A percentile compares a stretch with the other conserved stretches of the same genome.
phyloP scores from a whole-genome alignment of 92 coral and sea anemone genomes.

The Porites lobata region DNA sequence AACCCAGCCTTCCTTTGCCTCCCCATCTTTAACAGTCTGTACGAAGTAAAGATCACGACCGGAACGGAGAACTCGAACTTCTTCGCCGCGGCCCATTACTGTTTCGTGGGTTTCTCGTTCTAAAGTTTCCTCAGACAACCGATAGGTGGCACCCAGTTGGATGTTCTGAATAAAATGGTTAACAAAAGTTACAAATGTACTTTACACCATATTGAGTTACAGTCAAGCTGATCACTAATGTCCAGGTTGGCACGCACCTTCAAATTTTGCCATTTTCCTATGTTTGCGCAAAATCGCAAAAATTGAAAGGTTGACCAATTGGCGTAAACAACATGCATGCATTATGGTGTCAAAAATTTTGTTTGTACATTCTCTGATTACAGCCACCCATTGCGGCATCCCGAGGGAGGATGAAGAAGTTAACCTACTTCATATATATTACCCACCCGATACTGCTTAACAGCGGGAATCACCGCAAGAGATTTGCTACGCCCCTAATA shows the following conservation, averaged over 20 bases:
- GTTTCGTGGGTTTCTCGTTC: constrained; percentile 80
- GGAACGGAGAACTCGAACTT: constrained; percentile 92
- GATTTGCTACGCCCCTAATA: too few species aligned
- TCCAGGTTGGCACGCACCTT: not conserved
- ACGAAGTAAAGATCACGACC: constrained; percentile 94
- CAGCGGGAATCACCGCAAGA: too few species aligned
- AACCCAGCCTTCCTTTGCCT: constrained; percentile 89
- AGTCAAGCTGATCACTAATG: not conserved
- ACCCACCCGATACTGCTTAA: too few species aligned
- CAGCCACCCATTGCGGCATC: too few species aligned
- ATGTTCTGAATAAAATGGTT: constrained; percentile 58
- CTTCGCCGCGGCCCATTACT: constrained; percentile 86
- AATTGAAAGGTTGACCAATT: too few species aligned
- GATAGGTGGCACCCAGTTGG: constrained; percentile 90
- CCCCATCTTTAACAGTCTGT: constrained; percentile 78
- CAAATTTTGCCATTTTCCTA: too few species aligned
- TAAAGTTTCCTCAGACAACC: constrained; percentile 85
- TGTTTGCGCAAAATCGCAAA: too few species aligned
- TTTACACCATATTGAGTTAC: not conserved
- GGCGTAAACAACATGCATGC: too few species aligned
- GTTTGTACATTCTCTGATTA: too few species aligned
- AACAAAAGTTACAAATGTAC: not conserved
- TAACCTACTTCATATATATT: too few species aligned
- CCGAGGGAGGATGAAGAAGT: too few species aligned
- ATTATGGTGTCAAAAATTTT: too few species aligned